A percentile compares a stretch with the other conserved stretches of the same genome.
Evolutionary conservation across 30 jellyfish, hydroid and myxozoan genomes (phyloP).

Genomic region (Haliclystus octoradiatus): DNA sequence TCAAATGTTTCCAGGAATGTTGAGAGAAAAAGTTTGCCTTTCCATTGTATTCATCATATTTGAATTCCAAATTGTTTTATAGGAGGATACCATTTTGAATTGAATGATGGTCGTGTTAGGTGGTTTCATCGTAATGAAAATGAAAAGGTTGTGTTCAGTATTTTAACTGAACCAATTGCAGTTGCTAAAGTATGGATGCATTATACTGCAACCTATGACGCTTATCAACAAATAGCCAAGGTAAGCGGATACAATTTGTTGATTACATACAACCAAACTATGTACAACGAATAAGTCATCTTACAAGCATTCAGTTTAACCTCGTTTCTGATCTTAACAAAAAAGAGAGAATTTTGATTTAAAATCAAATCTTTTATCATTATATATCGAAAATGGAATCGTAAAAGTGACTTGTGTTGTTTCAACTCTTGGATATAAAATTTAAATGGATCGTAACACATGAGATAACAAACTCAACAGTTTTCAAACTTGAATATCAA

Average conservation of each 20-base stretch:
- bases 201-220: constrained; percentile 83
- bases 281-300: too few relatives aligned
- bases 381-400: too few relatives aligned
- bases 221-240: constrained; percentile 68
- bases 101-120: constrained; percentile 81
- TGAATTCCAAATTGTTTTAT: constrained; percentile 6
- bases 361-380: too few relatives aligned
- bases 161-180: constrained; percentile 56
- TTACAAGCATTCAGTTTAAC: too few relatives aligned
- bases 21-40: neutral
- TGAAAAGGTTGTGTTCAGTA: constrained; percentile 54
- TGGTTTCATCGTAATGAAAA: constrained; percentile 93
- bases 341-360: too few relatives aligned
- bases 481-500: too few relatives aligned
- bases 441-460: too few relatives aligned
- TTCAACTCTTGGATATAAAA: too few relatives aligned
- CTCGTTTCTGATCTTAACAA: too few relatives aligned
- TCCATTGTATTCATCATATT: neutral
- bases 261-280: too few relatives aligned
- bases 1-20: neutral
- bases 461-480: too few relatives aligned
- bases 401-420: too few relatives aligned
- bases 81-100: constrained; percentile 98
- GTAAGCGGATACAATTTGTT: constrained; percentile 28
- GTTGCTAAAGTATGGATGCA: constrained; percentile 95